Evolutionary conservation across 2,888 invertebrate genomes (phyloP).

Genomic region (Plebejus anna): DNA sequence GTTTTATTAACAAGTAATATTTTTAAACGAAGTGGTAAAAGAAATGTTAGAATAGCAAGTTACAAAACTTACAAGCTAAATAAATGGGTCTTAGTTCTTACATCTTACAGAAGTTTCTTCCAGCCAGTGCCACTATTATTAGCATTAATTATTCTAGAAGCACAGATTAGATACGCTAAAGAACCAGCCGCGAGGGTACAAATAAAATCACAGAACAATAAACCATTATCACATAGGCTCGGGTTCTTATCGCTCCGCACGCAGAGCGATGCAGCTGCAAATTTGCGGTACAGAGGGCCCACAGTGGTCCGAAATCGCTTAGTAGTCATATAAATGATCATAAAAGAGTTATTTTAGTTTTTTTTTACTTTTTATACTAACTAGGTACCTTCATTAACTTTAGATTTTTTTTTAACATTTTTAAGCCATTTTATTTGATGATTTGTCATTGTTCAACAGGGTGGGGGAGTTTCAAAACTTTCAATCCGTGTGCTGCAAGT

Average conservation of each 20-base stretch:
- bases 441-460: too few species aligned
- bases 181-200: neutral
- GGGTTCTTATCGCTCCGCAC: slow-evolving; percentile 29
- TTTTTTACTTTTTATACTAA: neutral
- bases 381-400: too few species aligned
- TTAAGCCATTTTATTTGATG: too few species aligned
- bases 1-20: too few species aligned
- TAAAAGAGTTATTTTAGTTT: neutral
- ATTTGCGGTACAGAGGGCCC: slow-evolving; percentile 38
- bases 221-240: neutral
- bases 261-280: slow-evolving; percentile 51
- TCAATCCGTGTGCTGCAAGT: too few species aligned
- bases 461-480: too few species aligned
- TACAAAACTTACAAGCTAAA: too few species aligned
- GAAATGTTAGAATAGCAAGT: too few species aligned
- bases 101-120: too few species aligned
- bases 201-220: slow-evolving; percentile 6
- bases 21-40: too few species aligned
- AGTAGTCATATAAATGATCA: neutral
- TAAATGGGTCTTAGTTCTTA: too few species aligned
- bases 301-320: neutral
- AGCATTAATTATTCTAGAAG: neutral
- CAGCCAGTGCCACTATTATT: neutral
- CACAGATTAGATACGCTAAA: neutral
- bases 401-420: too few species aligned